These are phyloP conservation scores for Trichogramma pretiosum DNA, from an alignment of 1,140 invertebrate genomes.

Conservation along the genomic window DNA sequence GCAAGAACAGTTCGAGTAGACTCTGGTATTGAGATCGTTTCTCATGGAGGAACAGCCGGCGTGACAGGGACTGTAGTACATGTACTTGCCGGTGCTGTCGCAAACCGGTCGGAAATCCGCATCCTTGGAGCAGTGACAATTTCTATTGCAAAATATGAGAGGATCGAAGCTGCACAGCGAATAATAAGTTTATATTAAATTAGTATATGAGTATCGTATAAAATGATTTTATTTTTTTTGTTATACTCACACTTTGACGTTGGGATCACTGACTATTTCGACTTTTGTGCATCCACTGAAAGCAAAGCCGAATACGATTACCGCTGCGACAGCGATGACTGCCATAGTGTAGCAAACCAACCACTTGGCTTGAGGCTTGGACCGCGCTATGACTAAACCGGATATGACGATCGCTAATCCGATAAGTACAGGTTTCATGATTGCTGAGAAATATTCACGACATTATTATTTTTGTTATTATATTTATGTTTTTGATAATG, in stretches of 20 bases:
- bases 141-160: conserved; percentile 53
- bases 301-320: conserved; percentile 48
- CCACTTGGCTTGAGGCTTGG: conserved; percentile 46
- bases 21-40: conserved; percentile 35
- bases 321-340: conserved; percentile 39
- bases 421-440: conserved; percentile 54
- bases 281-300: conserved; percentile 53
- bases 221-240: too few relatives aligned
- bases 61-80: conserved; percentile 62
- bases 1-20: conserved; percentile 50
- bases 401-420: conserved; percentile 51
- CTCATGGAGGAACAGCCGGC: conserved; percentile 52
- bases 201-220: too few relatives aligned
- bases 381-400: conserved; percentile 54
- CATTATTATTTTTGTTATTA: not conserved
- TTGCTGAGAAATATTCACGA: conserved; percentile 22
- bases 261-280: conserved; percentile 36
- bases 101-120: conserved; percentile 60
- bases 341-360: conserved; percentile 52
- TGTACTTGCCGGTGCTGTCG: conserved; percentile 44
- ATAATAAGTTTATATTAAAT: too few relatives aligned
- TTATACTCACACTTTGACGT: too few relatives aligned
- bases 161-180: too few relatives aligned
- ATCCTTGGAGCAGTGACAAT: conserved; percentile 53
- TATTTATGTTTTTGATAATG: not conserved